Evolutionary conservation across 1,140 invertebrate species (phyloP).

Genomic region (Drosophila sproati): DNA sequence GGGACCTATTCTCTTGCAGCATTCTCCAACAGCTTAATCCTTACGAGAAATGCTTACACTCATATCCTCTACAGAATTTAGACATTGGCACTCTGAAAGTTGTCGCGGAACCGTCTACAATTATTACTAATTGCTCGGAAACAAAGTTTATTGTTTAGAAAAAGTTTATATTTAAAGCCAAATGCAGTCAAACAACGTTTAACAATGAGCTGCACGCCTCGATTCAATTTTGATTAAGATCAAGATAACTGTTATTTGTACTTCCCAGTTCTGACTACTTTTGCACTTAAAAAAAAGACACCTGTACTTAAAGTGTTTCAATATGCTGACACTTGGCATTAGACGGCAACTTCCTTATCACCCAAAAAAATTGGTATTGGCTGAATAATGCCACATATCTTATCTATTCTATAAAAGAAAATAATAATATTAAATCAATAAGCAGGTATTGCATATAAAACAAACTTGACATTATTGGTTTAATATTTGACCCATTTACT

Average conservation of each 20-base stretch:
- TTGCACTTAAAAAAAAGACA: not conserved
- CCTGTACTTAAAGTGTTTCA: not conserved
- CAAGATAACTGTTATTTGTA: not conserved
- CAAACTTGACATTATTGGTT: conserved; percentile 20
- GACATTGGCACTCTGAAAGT: no score
- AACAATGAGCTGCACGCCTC: not conserved
- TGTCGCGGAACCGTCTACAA: no score
- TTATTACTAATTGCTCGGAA: no score
- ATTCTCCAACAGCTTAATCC: no score
- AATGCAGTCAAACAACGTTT: no score
- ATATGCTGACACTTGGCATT: not conserved
- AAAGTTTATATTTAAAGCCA: no score
- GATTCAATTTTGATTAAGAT: not conserved
- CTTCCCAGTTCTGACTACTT: not conserved
- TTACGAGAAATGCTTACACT: no score
- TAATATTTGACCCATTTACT: conserved; percentile 36
- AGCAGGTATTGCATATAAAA: not conserved
- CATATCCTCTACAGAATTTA: no score
- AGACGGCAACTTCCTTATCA: conserved; percentile 35
- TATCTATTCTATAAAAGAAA: conserved; percentile 29
- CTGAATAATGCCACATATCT: conserved; percentile 30
- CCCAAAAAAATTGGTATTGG: conserved; percentile 7
- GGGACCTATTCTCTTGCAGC: no score
- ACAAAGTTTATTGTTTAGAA: no score
- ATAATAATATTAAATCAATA: not conserved